phyloP scores from a whole-genome alignment of 53 echinoderm and acorn worm species.

The Astropecten irregularis region DNA sequence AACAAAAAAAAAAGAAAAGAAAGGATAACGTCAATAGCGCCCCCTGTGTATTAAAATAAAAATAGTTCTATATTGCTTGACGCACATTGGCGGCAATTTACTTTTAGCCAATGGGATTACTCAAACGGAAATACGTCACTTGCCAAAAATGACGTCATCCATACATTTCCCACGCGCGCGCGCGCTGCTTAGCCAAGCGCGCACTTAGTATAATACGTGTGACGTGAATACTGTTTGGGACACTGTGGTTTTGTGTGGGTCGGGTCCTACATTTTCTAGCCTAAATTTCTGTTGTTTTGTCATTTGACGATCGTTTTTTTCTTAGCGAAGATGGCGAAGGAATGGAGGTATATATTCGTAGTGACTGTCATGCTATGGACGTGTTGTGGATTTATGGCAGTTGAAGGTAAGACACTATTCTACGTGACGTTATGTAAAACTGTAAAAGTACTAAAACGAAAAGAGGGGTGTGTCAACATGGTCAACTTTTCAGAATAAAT shows the following conservation, averaged over 20 bases:
- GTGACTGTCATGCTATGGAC: not conserved
- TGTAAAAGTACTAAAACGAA: no score
- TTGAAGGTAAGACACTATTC: conserved; percentile 16
- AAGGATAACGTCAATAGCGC: no score
- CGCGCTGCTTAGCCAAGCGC: no score
- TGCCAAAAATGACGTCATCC: conserved; percentile 16
- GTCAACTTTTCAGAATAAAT: no score
- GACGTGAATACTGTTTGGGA: not conserved
- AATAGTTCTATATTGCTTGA: no score
- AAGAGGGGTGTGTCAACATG: no score
- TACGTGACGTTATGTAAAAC: no score
- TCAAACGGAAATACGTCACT: conserved; percentile 43
- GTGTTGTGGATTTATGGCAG: conserved; percentile 35
- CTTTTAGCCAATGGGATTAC: conserved; percentile 54
- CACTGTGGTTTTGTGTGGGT: not conserved
- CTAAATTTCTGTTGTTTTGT: not conserved
- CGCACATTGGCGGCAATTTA: conserved; percentile 2
- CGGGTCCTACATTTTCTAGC: not conserved
- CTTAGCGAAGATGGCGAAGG: not conserved
- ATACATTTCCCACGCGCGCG: no score
- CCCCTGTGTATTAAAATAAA: no score
- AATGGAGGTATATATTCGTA: not conserved
- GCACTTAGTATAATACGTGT: no score
- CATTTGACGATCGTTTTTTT: no score
- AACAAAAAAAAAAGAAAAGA: no score